These are phyloP conservation scores for Charaxes varanes DNA, from an alignment of 1,140 invertebrate species.

Conservation along the genomic window DNA sequence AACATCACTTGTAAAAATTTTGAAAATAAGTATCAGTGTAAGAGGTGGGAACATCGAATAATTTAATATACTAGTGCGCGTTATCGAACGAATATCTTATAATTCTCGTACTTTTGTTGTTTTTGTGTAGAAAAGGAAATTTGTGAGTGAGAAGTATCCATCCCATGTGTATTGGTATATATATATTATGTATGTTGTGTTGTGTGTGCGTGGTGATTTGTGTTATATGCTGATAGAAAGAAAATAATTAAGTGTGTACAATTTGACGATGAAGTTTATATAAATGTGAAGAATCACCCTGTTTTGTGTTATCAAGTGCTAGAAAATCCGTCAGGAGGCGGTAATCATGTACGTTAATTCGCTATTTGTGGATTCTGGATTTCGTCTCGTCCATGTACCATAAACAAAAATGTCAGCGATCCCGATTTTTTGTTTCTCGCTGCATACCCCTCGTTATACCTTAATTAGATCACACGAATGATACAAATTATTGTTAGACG, in stretches of 20 bases:
- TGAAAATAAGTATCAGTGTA: too few species aligned
- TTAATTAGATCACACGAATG: conserved; percentile 72
- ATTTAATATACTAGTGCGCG: conserved; percentile 14
- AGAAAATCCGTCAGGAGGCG: conserved; percentile 70
- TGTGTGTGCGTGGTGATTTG: conserved; percentile 74
- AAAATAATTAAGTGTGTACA: conserved; percentile 66
- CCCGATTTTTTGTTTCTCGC: conserved; percentile 73
- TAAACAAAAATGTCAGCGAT: conserved; percentile 76
- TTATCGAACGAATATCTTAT: conserved; percentile 41
- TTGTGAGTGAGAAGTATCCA: conserved; percentile 45
- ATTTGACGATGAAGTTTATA: conserved; percentile 66
- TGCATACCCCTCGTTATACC: conserved; percentile 67
- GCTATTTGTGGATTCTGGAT: conserved; percentile 74
- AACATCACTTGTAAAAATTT: too few species aligned
- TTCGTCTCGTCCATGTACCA: conserved; percentile 73
- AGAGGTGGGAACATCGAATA: not conserved
- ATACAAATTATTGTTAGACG: conserved; percentile 68
- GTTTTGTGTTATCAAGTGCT: conserved; percentile 69
- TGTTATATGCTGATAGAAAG: conserved; percentile 70
- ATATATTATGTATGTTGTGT: conserved; percentile 70
- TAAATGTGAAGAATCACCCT: conserved; percentile 68
- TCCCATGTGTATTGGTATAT: conserved; percentile 56
- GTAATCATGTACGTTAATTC: conserved; percentile 72
- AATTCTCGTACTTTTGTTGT: conserved; percentile 48
- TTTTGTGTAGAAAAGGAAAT: conserved; percentile 55